A percentile compares a stretch with the other conserved stretches of the same genome.
Evolutionary conservation across 1,140 invertebrate species (phyloP).

Genomic region (Lysiphlebus fabarum): DNA sequence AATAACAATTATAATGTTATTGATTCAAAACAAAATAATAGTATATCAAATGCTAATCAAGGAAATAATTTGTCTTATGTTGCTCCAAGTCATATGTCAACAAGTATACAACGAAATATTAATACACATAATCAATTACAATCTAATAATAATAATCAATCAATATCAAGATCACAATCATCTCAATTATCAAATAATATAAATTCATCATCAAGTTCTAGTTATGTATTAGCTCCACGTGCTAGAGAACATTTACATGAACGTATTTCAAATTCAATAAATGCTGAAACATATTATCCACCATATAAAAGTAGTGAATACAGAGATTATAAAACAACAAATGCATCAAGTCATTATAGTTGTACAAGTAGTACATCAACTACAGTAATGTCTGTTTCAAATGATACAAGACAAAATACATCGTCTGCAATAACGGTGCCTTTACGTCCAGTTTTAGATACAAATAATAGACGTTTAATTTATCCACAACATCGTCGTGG

Average conservation of each 20-base stretch:
- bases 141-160: too few relatives aligned
- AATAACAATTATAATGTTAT: slow-evolving; percentile 39
- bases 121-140: slow-evolving; percentile 59
- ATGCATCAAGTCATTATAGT: slow-evolving; percentile 45
- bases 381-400: slow-evolving; percentile 40
- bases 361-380: slow-evolving; percentile 40
- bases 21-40: slow-evolving; percentile 32
- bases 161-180: too few relatives aligned
- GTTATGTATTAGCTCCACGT: not conserved
- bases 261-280: not conserved
- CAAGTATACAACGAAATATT: slow-evolving; percentile 28
- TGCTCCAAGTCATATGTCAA: slow-evolving; percentile 28
- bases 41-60: slow-evolving; percentile 20
- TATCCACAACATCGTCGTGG: not conserved
- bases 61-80: slow-evolving; percentile 28
- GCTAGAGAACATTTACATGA: not conserved
- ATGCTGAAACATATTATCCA: not conserved
- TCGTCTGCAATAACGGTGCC: slow-evolving; percentile 27
- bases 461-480: slow-evolving; percentile 23
- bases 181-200: slow-evolving; percentile 32
- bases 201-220: slow-evolving; percentile 9
- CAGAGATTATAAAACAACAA: slow-evolving; percentile 42
- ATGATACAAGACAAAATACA: slow-evolving; percentile 32
- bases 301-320: slow-evolving; percentile 32
- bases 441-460: slow-evolving; percentile 31